Evolutionary conservation across 2,888 invertebrate species (phyloP), one percentile per base, ranked within the genome.

Genomic region (Hydriomena furcata): DNA sequence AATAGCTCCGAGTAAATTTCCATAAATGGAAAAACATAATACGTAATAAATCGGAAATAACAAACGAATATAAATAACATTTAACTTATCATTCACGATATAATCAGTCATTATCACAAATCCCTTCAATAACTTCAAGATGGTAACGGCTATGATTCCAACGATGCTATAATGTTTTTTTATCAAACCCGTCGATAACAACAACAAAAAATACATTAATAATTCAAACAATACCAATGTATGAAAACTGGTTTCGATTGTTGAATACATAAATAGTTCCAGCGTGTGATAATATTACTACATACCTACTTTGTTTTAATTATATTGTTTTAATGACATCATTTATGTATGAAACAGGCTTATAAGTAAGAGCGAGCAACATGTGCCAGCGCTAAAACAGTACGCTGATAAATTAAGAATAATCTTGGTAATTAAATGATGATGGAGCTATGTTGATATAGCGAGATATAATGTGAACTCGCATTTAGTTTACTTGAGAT

Each of bases 241-340:
- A 58, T 56, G 61, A 64, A 34, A 76, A 76, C 79, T 55, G 67
- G 73, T 82, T 76, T 65, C 43, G 48, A 52, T 48, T 60, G 58
- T 55, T 55, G 61, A 57, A 60, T 65, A 60, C 61, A 60, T 71
- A 74, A 73, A 71, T 65, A 71, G 65, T 27, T 46, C 34, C 24
- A 27, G 37, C 28, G 27, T 40, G 17, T 55, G 44, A 35, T 32
- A 37, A 34, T 27, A 36, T 34, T 34, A 55, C 57, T 38, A 59
- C 43, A 54, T 58, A 55, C 38, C 30, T 40, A 24, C 21, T 23
- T 7, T 21, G 24, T 45, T 55, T 38, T 52, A 32, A 47, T 44
- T 61, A 59, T 62, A 63, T 63, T 60, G 46, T 65, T 63, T 48
- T 58, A 65, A 67, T 80, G 79, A 77, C 73, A 79, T 80, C 79